Evolutionary conservation across 2,797 vertebrate genomes (phyloP).

Genomic region (Pseudotriccus pelzelni): DNA sequence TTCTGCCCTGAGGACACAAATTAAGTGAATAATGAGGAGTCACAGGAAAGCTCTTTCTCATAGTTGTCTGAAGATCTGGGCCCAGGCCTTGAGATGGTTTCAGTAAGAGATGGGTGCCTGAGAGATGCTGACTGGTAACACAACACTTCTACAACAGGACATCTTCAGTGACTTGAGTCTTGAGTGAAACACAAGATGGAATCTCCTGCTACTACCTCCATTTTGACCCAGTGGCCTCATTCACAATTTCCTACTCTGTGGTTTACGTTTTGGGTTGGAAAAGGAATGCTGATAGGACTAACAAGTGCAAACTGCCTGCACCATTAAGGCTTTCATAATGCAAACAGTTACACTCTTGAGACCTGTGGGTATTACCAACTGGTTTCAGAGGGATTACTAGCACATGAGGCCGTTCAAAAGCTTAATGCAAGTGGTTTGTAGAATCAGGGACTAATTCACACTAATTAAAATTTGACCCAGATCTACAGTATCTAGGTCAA

Average conservation of each 20-base stretch:
- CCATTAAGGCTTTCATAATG: not conserved
- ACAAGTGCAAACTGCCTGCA: not conserved
- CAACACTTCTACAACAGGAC: rapidly evolving
- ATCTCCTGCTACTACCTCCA: not conserved
- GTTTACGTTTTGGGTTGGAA: not conserved
- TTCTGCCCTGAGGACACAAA: not conserved
- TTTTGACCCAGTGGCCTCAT: not conserved
- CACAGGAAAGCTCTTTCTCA: not conserved
- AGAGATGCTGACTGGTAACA: not conserved
- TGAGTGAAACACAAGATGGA: not conserved
- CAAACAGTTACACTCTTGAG: not conserved
- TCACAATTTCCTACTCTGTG: not conserved
- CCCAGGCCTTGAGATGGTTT: not conserved
- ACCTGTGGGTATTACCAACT: not conserved
- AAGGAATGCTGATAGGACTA: not conserved
- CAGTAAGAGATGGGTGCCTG: not conserved
- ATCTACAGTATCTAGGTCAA: not conserved
- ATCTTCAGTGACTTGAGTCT: not conserved
- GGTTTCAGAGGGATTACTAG: not conserved
- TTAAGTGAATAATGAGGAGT: not conserved
- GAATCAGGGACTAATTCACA: not conserved
- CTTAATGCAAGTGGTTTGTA: not conserved
- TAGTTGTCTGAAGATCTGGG: not conserved
- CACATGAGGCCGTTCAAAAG: not conserved
- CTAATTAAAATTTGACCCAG: constrained; percentile 32